These are phyloP conservation scores for Varanus komodoensis DNA, from an alignment of 2,113 vertebrate genomes.

Conservation along the genomic window DNA sequence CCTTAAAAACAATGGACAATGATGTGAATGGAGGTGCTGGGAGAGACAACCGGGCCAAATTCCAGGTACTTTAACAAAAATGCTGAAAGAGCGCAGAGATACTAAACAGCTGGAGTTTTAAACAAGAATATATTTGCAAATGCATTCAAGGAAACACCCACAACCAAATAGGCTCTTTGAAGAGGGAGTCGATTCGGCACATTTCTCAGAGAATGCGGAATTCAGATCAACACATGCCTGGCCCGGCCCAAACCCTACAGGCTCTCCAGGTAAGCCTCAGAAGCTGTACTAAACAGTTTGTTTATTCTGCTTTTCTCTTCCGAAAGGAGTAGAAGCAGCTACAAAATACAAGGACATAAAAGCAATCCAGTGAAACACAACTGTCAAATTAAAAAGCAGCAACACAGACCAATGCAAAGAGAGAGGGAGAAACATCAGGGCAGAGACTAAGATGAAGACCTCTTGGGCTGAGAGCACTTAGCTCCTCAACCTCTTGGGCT, in stretches of 20 bases:
- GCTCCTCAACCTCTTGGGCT: no score
- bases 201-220: not conserved
- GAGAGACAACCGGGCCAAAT: not conserved
- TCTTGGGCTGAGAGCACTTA: no score
- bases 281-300: not conserved
- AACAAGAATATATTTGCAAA: not conserved
- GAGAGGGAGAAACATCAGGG: no score
- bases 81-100: not conserved
- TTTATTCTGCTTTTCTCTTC: not conserved
- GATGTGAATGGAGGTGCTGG: not conserved
- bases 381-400: no score
- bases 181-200: not conserved
- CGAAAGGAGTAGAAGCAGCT: no score
- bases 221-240: not conserved
- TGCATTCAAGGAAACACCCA: not conserved
- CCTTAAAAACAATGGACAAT: not conserved
- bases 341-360: no score
- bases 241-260: not conserved
- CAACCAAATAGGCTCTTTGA: not conserved
- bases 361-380: no score
- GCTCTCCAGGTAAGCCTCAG: not conserved
- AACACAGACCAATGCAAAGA: no score
- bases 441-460: no score
- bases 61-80: not conserved
- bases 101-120: not conserved